A percentile compares a stretch with the other conserved stretches of the same genome.
Evolutionary conservation across 2,113 vertebrate genomes (phyloP).

Genomic region (Cyanistes caeruleus): DNA sequence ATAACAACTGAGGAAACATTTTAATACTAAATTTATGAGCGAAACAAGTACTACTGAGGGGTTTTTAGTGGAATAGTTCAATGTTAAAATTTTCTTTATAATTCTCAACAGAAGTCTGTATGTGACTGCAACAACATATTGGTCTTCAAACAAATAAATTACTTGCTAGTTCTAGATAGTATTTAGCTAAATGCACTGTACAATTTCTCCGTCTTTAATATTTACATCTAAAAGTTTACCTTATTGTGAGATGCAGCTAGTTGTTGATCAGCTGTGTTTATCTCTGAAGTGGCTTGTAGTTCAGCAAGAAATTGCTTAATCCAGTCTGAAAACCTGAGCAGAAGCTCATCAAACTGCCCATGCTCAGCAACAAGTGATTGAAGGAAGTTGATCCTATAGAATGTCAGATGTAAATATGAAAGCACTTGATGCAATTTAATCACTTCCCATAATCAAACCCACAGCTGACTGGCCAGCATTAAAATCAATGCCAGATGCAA

Average conservation of each 20-base stretch:
- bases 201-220: neutral
- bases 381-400: conserved; percentile 80
- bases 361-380: conserved; percentile 80
- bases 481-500: neutral
- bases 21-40: neutral
- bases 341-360: conserved; percentile 83
- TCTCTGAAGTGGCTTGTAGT: conserved; percentile 84
- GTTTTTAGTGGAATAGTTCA: neutral
- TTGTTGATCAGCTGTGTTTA: conserved; percentile 80
- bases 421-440: neutral
- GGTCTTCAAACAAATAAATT: neutral
- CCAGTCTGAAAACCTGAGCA: conserved; percentile 85
- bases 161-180: neutral
- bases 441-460: neutral
- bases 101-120: neutral
- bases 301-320: conserved; percentile 86
- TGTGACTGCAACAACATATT: neutral
- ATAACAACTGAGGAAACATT: neutral
- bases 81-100: neutral
- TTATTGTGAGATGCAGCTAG: conserved; percentile 78
- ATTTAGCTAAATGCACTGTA: neutral
- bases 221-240: conserved; percentile 74
- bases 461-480: neutral
- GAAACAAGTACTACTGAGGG: neutral
- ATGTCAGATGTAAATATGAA: conserved; percentile 5